Base-by-base conservation (phyloP, 2,888 invertebrate species). In the Dorcus parallelipipedus region DNA sequence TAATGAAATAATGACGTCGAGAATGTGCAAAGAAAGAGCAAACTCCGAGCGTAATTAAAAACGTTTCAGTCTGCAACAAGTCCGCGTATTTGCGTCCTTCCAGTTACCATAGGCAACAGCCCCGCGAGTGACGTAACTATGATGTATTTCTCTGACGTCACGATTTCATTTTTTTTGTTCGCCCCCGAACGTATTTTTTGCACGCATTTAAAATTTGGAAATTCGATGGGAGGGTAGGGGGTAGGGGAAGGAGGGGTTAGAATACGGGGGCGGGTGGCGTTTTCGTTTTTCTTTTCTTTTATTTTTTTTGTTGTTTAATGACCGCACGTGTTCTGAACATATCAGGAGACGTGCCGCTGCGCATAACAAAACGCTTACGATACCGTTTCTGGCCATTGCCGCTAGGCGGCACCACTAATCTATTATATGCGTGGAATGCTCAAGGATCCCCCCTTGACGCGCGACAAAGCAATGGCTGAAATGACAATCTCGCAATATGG, bases 351-450 rank as follows among this genome's bases (percentile, higher is more conserved):
- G 50, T 49, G 51, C 55, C 26, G 17, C 41, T 38, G 52, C 52
- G 49, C 47, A 43, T 40, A 52, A 40, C 17, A 52, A 40, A 43
- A 33, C 54, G n/a, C 38, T 45, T 48, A 38, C 26, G 26, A 33
- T 33, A 33, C 26, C 26, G 26, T 56, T 71, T 67, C 68, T 71
- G 70, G 69, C 69, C 70, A 69, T 60, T 60, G 57, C 61, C 71
- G 64, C 64, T 60, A 71, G 72, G 68, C 68, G 67, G 67, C 73
- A 56, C 69, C 73, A 73, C 71, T 66, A 68, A 55, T 60, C 58
- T 64, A 59, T 54, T 54, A 14, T 39, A 39, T 54, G 49, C 52
- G 47, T 41, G 50, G 55, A 55, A 63, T 58, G 49, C 54, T 39
- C 39, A 51, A 23, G 51, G 45, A 56, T 45, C 48, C 26, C 52